Percentiles rank a stretch among this genome's conserved stretches.
Conservation (phyloP, 2,888 invertebrate species). For the Dryococelus australis region DNA sequence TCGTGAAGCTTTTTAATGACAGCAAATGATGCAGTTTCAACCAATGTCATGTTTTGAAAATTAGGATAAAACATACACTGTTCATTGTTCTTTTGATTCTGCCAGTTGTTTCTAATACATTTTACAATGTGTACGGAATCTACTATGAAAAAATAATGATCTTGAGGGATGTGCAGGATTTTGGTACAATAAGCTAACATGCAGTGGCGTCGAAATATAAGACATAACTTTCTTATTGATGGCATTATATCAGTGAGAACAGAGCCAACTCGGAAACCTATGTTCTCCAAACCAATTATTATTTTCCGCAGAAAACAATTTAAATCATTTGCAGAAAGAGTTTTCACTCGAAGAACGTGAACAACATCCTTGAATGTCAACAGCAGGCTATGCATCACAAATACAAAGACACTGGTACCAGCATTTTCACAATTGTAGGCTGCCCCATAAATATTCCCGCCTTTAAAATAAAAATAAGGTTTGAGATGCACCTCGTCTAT, state of each 20-base stretch:
- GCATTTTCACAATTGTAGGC: neutral
- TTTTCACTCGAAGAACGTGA: neutral
- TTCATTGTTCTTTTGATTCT: neutral
- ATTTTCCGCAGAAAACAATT: neutral
- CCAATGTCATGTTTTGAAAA: neutral
- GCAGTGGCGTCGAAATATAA: neutral
- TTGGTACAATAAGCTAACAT: neutral
- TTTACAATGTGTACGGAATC: neutral
- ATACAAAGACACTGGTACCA: neutral
- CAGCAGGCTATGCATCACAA: neutral
- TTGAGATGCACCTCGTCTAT: neutral
- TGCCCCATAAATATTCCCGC: neutral
- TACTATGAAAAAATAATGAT: neutral
- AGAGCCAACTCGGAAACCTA: neutral
- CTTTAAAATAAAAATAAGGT: neutral
- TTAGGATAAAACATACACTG: neutral
- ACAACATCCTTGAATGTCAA: neutral
- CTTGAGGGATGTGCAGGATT: neutral
- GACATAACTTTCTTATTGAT: neutral
- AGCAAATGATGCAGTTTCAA: neutral
- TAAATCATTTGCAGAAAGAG: neutral
- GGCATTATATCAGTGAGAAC: neutral
- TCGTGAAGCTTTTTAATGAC: neutral
- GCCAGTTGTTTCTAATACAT: conserved; percentile 5
- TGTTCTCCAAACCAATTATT: neutral